These are phyloP conservation scores for Periplaneta americana DNA, from an alignment of 1,140 invertebrate species.

Conservation along the genomic window DNA sequence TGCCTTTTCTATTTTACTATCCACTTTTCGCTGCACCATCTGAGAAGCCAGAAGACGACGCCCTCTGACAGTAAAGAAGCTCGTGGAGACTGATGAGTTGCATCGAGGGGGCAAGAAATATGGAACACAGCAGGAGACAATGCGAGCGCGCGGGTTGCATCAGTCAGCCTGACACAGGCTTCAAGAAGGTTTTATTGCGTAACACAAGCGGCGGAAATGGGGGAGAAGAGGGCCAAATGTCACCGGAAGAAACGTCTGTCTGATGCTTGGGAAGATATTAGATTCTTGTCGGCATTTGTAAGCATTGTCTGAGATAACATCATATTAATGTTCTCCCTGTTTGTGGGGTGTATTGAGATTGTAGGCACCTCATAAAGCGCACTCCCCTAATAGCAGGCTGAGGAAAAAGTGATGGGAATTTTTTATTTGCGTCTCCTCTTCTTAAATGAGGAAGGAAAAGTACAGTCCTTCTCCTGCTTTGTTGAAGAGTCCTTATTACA, in stretches of 20 bases:
- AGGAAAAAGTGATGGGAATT: too few species aligned
- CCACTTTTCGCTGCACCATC: too few species aligned
- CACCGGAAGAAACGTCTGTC: not conserved
- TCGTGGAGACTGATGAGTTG: not conserved
- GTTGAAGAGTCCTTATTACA: too few species aligned
- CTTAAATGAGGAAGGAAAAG: too few species aligned
- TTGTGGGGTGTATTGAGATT: too few species aligned
- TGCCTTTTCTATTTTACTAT: too few species aligned
- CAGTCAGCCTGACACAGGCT: not conserved
- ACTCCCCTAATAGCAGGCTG: too few species aligned
- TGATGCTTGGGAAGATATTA: not conserved
- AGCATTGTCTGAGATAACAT: not conserved
- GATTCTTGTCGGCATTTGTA: not conserved
- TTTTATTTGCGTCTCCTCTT: too few species aligned
- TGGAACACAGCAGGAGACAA: not conserved
- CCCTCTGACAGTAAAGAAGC: too few species aligned
- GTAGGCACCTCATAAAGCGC: too few species aligned
- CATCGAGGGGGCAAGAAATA: not conserved
- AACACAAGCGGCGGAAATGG: not conserved
- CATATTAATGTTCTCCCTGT: not conserved
- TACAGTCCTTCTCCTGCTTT: too few species aligned
- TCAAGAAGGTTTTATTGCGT: not conserved
- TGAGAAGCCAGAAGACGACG: too few species aligned
- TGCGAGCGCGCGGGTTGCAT: not conserved
- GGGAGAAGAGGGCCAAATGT: not conserved